Conservation (phyloP, 1,140 invertebrate species). For the Cherax quadricarinatus region DNA sequence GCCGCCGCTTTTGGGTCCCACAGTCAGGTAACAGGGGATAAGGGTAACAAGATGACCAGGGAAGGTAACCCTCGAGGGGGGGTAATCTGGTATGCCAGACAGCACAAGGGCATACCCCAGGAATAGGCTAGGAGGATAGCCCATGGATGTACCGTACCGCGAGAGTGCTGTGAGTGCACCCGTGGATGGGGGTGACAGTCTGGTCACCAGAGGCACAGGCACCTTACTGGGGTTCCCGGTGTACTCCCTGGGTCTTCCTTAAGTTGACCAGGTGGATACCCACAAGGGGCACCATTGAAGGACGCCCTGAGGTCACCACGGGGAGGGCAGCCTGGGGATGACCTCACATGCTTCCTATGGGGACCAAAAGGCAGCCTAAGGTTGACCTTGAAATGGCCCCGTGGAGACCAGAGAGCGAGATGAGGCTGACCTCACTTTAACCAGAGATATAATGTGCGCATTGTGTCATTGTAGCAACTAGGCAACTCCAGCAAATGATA, state of each 20-base stretch:
- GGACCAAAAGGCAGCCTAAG: neutral
- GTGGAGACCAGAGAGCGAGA: neutral
- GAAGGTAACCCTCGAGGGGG: neutral
- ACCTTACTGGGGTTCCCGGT: neutral
- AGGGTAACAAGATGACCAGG: constrained; percentile 21
- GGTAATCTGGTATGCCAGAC: neutral
- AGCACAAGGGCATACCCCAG: too few relatives aligned
- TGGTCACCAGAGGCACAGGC: neutral
- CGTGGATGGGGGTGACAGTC: too few relatives aligned
- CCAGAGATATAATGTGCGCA: constrained; percentile 58
- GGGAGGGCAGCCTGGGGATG: too few relatives aligned
- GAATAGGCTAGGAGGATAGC: neutral
- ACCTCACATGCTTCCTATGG: neutral
- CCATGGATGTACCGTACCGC: too few relatives aligned
- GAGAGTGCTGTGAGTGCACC: too few relatives aligned
- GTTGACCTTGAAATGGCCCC: neutral
- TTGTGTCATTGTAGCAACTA: constrained; percentile 24
- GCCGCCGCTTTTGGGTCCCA: constrained; percentile 55
- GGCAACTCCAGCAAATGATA: constrained; percentile 39
- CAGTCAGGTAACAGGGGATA: constrained; percentile 59
- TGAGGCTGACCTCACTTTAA: constrained; percentile 42
- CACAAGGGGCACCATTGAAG: constrained; percentile 25
- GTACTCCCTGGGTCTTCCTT: constrained; percentile 1
- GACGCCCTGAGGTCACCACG: neutral
- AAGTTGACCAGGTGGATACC: constrained; percentile 23